A percentile compares a stretch with the other conserved stretches of the same genome.
Conservation (phyloP, 2,113 vertebrate species). For the Anguilla rostrata region DNA sequence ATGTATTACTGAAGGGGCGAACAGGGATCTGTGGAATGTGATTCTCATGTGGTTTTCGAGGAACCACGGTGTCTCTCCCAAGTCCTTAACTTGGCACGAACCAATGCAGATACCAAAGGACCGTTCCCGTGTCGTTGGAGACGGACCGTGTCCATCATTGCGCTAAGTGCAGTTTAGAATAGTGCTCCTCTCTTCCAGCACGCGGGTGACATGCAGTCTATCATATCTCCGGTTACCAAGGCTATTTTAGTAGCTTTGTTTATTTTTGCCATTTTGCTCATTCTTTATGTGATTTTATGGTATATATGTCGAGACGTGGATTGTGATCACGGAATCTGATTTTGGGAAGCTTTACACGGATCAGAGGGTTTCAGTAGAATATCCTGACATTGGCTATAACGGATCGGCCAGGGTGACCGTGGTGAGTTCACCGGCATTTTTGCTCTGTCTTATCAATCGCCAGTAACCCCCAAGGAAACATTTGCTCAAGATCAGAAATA, state of each 20-base stretch:
- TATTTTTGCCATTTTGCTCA: slow-evolving; percentile 86
- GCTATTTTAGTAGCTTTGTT: slow-evolving; percentile 83
- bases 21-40: slow-evolving; percentile 13
- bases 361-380: slow-evolving; percentile 26
- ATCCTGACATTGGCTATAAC: slow-evolving; percentile 24
- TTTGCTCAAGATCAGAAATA: background rate
- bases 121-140: slow-evolving; percentile 30
- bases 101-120: slow-evolving; percentile 55
- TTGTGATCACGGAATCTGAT: slow-evolving; percentile 84
- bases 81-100: slow-evolving; percentile 38
- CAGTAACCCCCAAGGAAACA: background rate
- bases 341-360: slow-evolving; percentile 36
- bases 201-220: slow-evolving; percentile 80
- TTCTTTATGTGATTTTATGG: slow-evolving; percentile 87
- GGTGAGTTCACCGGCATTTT: slow-evolving; percentile 43
- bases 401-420: slow-evolving; percentile 44
- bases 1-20: slow-evolving; percentile 29
- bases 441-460: slow-evolving; percentile 9
- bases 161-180: slow-evolving; percentile 40
- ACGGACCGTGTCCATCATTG: slow-evolving; percentile 40
- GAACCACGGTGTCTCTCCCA: slow-evolving; percentile 35
- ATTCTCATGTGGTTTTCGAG: slow-evolving; percentile 26
- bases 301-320: slow-evolving; percentile 89
- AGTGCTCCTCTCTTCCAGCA: slow-evolving; percentile 42
- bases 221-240: slow-evolving; percentile 84